Evolutionary conservation across 1,140 invertebrate genomes (phyloP).

Genomic region (Nasonia vitripennis): DNA sequence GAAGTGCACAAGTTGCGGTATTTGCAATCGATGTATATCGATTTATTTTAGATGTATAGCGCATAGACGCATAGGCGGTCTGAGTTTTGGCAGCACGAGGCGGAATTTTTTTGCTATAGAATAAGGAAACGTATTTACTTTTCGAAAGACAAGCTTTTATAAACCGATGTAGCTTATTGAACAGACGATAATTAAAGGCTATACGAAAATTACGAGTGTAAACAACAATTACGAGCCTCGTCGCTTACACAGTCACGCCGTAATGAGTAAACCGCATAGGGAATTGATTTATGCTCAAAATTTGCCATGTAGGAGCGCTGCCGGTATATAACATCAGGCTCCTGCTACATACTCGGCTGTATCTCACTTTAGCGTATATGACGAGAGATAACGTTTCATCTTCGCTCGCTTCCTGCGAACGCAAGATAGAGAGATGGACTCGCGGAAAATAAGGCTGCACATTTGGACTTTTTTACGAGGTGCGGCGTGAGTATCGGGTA

Average conservation of each 20-base stretch:
- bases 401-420: neutral
- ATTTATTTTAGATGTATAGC: no score
- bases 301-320: neutral
- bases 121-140: no score
- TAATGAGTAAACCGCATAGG: constrained; percentile 13
- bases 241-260: neutral
- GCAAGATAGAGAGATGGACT: neutral
- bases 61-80: no score
- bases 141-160: no score
- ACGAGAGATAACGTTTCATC: neutral
- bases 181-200: no score
- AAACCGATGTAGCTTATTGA: no score
- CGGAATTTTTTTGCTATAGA: no score
- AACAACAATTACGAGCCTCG: neutral
- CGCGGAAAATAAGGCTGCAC: neutral
- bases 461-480: neutral
- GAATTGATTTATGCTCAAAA: constrained; percentile 20
- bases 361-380: neutral
- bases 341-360: neutral
- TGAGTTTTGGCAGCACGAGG: no score
- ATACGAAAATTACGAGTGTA: neutral
- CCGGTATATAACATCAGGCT: neutral
- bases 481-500: no score
- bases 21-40: no score
- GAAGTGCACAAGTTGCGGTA: no score